Base-by-base conservation (phyloP, 2,888 invertebrate species). In the Conchocele bisecta region DNA sequence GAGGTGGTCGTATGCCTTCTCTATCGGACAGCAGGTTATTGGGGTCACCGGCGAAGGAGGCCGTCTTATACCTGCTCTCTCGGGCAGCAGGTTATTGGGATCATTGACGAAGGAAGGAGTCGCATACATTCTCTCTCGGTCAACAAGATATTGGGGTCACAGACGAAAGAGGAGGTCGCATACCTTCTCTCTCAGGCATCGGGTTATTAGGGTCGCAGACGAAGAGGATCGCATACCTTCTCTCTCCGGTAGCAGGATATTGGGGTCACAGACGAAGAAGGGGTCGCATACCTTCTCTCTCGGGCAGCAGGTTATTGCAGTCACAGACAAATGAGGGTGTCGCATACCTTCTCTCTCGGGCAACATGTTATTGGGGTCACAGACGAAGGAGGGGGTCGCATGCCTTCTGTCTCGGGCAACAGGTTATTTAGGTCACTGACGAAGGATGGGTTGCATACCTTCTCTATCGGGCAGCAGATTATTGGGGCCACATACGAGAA, bases 221-320 rank as follows among this genome's bases (percentile, higher is more conserved):
- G n/a, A n/a, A n/a, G 22, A 39, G 22, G 20, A 9, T 42, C 7
- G 15, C n/a, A 22, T 56, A 78, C 80, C 77, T 46, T 51, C 50
- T 11, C n/a, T 29, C 28, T 35, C 59, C 9, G 69, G 61, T 7
- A 83, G 70, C 1, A 78, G 17, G 9, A 61, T 64, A 28, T 75
- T 65, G 0, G 83, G 83, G 54, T 83, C 83, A 72, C 83, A 83
- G 24, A 83, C 48, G 41, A 73, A 79, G 3, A 81, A 81, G 63
- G 3, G 39, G 29, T 6, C 60, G 53, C 51, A 82, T 56, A 2
- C 83, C 81, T 59, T 82, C 82, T 2, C 33, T 39, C 13, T 44
- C 22, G 15, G 69, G 75, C n/a, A n/a, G n/a, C n/a, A n/a, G n/a
- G n/a, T n/a, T n/a, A n/a, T n/a, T n/a, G n/a, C n/a, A n/a, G n/a